These are phyloP conservation scores for Forpus xanthops DNA, from an alignment of 2,797 vertebrate species.

Conservation along the genomic window DNA sequence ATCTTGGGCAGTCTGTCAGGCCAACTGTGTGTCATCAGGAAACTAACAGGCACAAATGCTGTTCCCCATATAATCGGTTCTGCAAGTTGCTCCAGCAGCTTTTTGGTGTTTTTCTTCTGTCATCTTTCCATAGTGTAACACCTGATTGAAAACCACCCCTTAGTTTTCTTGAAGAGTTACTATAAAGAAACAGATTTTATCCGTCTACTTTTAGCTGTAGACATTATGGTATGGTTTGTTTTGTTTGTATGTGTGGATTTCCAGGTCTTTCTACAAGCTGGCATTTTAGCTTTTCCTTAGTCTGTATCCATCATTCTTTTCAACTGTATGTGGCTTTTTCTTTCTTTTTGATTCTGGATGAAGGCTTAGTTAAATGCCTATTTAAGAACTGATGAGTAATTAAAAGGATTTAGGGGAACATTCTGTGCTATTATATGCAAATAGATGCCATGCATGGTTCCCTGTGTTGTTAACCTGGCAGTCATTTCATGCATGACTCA, in stretches of 20 bases:
- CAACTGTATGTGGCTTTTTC: conserved; percentile 35
- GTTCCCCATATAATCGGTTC: not conserved
- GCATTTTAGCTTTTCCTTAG: conserved; percentile 45
- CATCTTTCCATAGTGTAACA: not conserved
- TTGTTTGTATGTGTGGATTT: not conserved
- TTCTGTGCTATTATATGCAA: conserved; percentile 80
- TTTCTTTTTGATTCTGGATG: conserved; percentile 59
- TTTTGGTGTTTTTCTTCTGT: not conserved
- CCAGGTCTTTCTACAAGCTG: not conserved
- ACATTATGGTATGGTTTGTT: not conserved
- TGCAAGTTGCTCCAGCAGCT: not conserved
- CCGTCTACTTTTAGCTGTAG: not conserved
- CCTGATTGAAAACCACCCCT: not conserved
- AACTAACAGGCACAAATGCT: not conserved
- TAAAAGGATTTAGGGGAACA: conserved; percentile 80
- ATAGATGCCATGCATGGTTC: conserved; percentile 74
- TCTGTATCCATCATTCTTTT: not conserved
- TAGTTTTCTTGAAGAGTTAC: not conserved
- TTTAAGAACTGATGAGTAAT: conserved; percentile 82
- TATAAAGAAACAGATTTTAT: not conserved
- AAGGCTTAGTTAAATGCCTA: conserved; percentile 78
- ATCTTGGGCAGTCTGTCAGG: not conserved
- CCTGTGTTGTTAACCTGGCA: conserved; percentile 82
- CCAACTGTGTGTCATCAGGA: not conserved
- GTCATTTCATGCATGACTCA: conserved; percentile 82